Evolutionary conservation across 1,140 invertebrate species (phyloP), one percentile per base, ranked within the genome.

Genomic region (Pseudomyrmex flavicornis): DNA sequence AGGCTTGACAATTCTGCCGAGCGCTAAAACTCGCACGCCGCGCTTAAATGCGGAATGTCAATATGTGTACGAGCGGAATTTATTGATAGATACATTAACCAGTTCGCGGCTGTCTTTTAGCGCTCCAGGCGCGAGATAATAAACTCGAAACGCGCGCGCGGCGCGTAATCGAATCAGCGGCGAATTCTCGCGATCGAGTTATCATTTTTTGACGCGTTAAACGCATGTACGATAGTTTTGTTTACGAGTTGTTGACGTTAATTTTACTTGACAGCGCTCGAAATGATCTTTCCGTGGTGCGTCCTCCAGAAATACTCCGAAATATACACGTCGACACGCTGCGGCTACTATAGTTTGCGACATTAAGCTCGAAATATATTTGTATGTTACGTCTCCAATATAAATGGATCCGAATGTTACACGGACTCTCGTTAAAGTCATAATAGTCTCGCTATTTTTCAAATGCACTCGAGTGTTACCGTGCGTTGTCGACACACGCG

Each of bases 41-140:
- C 74, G 76, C 76, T 80, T 80, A 80, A 80, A 80, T 72, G 66
- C 54, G 46, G 76, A 80, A 72, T 80, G 76, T 80, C 76, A 59
- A 80, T 80, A 80, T 80, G 54, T 80, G 66, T 80, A 80, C 76
- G 76, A 80, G 76, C 59, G 76, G 26, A 76, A 73, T 82, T 75
- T 82, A 82, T 82, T 75, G 80, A 82, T 75, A 82, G 70, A 74
- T 76, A 46, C 70, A 65, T 82, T 82, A 82, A 75, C 72, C 59
- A 17, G 48, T 15, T 35, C 58, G 62, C 48, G 66, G 76, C 66
- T 70, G 76, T 79, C 76, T 79, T 79, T 79, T 66, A 59, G 4
- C 5, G 15, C 20, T n/a, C 50, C 20, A 12, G 48, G 26, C 44
- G 50, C 9, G 52, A 66, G 65, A 69, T 44, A 52, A 77, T 58